Evolutionary conservation across 2,888 invertebrate species (phyloP), one percentile per base, ranked within the genome.

Genomic region (Drosophila longiperda): DNA sequence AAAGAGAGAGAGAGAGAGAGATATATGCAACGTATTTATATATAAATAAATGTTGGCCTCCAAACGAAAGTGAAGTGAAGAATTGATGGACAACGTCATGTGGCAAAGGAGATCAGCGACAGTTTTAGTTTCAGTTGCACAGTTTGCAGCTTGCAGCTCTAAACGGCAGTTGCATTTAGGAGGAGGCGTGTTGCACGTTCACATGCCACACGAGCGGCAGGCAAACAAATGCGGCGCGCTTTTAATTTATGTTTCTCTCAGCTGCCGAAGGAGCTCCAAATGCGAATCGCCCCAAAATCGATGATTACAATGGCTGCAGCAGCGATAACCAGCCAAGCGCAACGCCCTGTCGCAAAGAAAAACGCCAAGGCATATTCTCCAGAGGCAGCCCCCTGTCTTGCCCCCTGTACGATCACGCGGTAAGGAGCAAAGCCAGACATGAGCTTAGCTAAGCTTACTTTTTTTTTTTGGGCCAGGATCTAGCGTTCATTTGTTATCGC

Each of bases 21-120:
- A 11, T 12, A 50, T 58, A 48, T 45, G 55, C 26, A 48, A 55
- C 29, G 29, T 49, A 49, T n/a, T 40, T 49, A 36, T 45, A 33
- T 34, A n/a, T 54, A 65, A 54, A 65, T 57, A 49, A 63, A 78
- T 45, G 63, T 50, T 69, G 65, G 65, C 66, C 62, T 36, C 72
- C 57, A 77, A 89, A 90, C 79, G 90, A 90, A 90, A 90, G 91
- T 90, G 86, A 90, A 90, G 91, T 91, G 90, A 90, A 83, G 91
- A 90, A 90, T 90, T 90, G 90, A 91, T 81, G 82, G 90, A 91
- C 91, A 83, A 38, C 36, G 54, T 72, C 64, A 76, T 75, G 76
- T 75, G 67, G 78, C 29, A 55, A 52, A 17, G 34, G 62, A 45
- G 54, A 63, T 63, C 64, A 64, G 45, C 45, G 33, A 54, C 54